phyloP scores from a whole-genome alignment of 2,888 invertebrate genomes.

The Atethmia centrago region DNA sequence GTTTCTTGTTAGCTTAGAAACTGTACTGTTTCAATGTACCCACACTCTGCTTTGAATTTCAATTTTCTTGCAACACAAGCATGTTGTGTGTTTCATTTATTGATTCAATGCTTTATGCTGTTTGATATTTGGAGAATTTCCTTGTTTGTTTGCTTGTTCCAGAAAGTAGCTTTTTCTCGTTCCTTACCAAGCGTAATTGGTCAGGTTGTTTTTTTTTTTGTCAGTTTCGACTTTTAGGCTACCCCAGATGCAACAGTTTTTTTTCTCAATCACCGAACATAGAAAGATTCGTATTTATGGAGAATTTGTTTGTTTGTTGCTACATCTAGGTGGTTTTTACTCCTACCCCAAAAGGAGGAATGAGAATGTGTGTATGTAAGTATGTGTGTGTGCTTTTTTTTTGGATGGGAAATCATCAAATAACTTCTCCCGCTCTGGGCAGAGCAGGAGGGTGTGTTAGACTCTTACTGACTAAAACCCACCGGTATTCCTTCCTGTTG shows the following conservation, averaged over 20 bases:
- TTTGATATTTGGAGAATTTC: conserved; percentile 25
- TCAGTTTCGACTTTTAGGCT: not conserved
- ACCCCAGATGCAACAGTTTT: not conserved
- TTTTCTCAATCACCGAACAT: not conserved
- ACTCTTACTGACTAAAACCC: too few species aligned
- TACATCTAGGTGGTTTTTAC: too few species aligned
- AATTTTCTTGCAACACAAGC: conserved; percentile 53
- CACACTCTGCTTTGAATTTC: conserved; percentile 63
- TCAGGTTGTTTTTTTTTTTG: not conserved
- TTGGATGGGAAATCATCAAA: too few species aligned
- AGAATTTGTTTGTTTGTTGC: too few species aligned
- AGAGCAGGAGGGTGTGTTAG: too few species aligned
- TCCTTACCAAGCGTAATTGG: not conserved
- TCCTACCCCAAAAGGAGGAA: too few species aligned
- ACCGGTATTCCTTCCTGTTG: too few species aligned
- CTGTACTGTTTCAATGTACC: conserved; percentile 44
- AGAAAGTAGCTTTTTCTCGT: not conserved
- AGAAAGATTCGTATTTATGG: not conserved
- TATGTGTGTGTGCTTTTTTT: too few species aligned
- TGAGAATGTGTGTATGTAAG: too few species aligned
- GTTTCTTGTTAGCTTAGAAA: conserved; percentile 67
- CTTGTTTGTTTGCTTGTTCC: conserved; percentile 12
- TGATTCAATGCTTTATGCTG: conserved; percentile 20
- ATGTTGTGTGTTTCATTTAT: conserved; percentile 34
- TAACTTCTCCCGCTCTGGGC: too few species aligned